Base-by-base conservation (phyloP, 2,113 vertebrate species). In the Cisticola juncidis region DNA sequence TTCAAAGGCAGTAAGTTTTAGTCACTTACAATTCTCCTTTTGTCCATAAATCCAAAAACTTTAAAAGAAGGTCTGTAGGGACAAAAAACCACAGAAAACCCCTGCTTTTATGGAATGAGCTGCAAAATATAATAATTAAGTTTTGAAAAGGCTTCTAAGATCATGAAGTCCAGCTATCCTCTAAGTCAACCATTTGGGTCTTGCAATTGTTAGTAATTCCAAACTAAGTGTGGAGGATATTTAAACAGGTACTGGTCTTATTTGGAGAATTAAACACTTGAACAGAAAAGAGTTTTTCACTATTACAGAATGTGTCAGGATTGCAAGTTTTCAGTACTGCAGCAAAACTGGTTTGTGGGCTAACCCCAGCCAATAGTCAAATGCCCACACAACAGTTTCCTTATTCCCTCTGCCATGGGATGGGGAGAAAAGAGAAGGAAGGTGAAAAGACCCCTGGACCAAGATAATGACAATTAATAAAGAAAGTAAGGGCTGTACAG, bases 21-120 rank as follows among this genome's bases (percentile, higher is more conserved):
- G 15, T 70, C 23, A 45, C 23, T 69, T 24, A 35, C 79, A 71
- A 60, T 50, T 85, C 15, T 21, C 22, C 6, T 66, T 86, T 88
- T 50, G 18, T 47, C 35, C 26, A 51, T 58, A 83, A 77, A 61
- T 26, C 31, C 8, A 25, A 83, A 88, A 73, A 50, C 23, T 53
- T 48, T 31, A 58, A 13, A 62, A 50, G 17, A 64, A 45, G 8
- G 16, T 72, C 29, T 12, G 1, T 61, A 11, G 6, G 35, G 31
- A 44, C 0, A 5, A 31, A 68, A 23, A 5, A 0, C 8, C 6
- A 38, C 38, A 38, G 38, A 38, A 38, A 38, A 38, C 11, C 25
- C 4, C 50, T 6, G 9, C 2, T 69, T 79, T 66, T 76, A 40
- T 54, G 18, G 38, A 76, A 51, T 26, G 9, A 80, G 15, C 9